Evolutionary conservation across 1,140 invertebrate genomes (phyloP), one percentile per base, ranked within the genome.

Genomic region (Neocloeon triangulifer): DNA sequence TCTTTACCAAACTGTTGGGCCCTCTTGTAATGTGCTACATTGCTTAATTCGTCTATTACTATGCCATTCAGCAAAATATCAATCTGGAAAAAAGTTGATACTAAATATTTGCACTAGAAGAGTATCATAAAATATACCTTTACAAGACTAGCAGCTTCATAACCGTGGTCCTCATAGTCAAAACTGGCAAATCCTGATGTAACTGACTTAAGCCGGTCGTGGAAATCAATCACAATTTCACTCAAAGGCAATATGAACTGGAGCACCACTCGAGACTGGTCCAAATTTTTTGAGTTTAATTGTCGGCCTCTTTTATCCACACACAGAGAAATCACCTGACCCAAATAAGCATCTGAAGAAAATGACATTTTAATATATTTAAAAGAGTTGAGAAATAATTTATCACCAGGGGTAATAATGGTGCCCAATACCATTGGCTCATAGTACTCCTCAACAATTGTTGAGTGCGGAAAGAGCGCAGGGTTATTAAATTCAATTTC

Each of bases 131-230:
- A 19, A 18, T 20, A n/a, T 59, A 84, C 76, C 54, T 76, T 80
- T 0, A 71, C 63, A 41, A 88, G 55, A 37, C 65, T 48, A 36
- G 75, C 71, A 10, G 50, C 30, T 49, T 79, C 58, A 53, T 79
- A 95, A 10, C 77, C 86, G 47, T 69, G 49, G 52, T 94, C 79
- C 58, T 96, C 85, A 55, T 97, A 97, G 57, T 96, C 91, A 57
- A 98, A 97, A 52, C 84, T 92, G 7, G 86, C 91, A 59, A 88
- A 96, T 8, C 92, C 92, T 2, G 86, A 94, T 12, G 73, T 76
- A 9, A 84, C 41, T 14, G 73, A 74, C 56, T 95, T 98, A 0
- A 98, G 53, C 16, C 66, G 59, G 52, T 97, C 91, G 52, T 92
- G 89, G 52, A 98, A 96, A 47, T 96, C 86, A 3, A 92, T 48